A percentile compares a stretch with the other conserved stretches of the same genome.
These are phyloP conservation scores for Proterorhinus semilunaris DNA, from an alignment of 2,113 vertebrate species.

Conservation along the genomic window DNA sequence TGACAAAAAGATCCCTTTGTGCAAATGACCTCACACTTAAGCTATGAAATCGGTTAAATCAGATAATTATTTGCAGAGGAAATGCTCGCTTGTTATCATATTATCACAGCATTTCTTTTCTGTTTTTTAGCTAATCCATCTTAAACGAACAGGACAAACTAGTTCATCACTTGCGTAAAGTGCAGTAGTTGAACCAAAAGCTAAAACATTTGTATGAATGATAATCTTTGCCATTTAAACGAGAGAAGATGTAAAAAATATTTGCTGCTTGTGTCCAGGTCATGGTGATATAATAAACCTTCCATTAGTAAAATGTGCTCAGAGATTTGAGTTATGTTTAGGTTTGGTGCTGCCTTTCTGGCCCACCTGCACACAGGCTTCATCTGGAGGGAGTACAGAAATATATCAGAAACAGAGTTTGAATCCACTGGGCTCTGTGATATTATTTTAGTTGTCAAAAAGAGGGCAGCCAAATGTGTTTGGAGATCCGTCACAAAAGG, in stretches of 20 bases:
- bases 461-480: conserved; percentile 57
- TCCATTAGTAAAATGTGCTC: not conserved
- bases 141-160: not conserved
- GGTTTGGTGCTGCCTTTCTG: conserved; percentile 6
- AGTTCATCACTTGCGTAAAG: no score
- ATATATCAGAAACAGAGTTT: conserved; percentile 52
- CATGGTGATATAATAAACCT: not conserved
- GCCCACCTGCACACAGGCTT: conserved; percentile 29
- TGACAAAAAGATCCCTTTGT: conserved; percentile 63
- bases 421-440: conserved; percentile 46
- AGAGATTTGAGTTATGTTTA: not conserved
- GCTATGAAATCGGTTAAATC: conserved; percentile 29
- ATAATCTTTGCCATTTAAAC: no score
- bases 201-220: no score
- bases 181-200: no score
- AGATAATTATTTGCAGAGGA: conserved; percentile 20
- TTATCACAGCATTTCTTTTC: not conserved
- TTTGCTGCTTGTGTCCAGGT: not conserved
- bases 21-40: conserved; percentile 16
- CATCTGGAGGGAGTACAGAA: conserved; percentile 39
- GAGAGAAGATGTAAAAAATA: no score
- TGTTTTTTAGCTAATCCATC: not conserved
- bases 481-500: conserved; percentile 58
- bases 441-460: conserved; percentile 61
- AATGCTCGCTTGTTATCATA: conserved; percentile 5